phyloP scores from a whole-genome alignment of 2,888 invertebrate species.

The Drosophila kambysellisi region DNA sequence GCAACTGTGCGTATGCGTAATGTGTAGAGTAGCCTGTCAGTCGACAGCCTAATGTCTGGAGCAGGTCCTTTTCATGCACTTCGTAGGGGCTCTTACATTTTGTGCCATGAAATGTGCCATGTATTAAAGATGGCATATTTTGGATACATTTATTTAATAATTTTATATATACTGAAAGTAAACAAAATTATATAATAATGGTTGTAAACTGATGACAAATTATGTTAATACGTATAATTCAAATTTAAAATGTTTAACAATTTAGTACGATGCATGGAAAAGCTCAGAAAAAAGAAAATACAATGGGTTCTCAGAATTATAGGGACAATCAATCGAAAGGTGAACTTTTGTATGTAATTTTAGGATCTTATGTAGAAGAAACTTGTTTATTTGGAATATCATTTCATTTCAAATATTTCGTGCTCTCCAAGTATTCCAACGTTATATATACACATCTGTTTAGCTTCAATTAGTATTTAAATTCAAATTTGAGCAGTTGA shows the following conservation, averaged over 20 bases:
- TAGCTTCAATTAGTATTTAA: background rate
- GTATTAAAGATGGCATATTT: background rate
- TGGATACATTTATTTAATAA: background rate
- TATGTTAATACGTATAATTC: background rate
- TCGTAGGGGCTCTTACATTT: background rate
- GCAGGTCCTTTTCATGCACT: background rate
- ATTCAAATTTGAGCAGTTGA: background rate
- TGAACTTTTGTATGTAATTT: background rate
- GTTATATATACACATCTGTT: background rate
- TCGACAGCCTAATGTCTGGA: slow-evolving; percentile 38
- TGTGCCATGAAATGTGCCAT: background rate
- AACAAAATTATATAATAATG: background rate
- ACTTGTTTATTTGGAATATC: background rate
- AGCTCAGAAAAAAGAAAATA: background rate
- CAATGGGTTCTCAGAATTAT: background rate
- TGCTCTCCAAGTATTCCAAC: background rate
- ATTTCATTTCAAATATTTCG: no score
- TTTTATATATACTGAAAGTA: background rate
- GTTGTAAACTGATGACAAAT: background rate
- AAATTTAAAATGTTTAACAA: background rate
- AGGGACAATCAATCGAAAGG: background rate
- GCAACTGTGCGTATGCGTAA: slow-evolving; percentile 80
- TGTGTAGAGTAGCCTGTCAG: slow-evolving; percentile 49
- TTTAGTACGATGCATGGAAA: background rate
- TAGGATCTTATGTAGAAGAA: no score